A percentile compares a stretch with the other conserved stretches of the same genome.
Evolutionary conservation across 2,888 invertebrate genomes (phyloP).

Genomic region (Dastarcus helophoroides): DNA sequence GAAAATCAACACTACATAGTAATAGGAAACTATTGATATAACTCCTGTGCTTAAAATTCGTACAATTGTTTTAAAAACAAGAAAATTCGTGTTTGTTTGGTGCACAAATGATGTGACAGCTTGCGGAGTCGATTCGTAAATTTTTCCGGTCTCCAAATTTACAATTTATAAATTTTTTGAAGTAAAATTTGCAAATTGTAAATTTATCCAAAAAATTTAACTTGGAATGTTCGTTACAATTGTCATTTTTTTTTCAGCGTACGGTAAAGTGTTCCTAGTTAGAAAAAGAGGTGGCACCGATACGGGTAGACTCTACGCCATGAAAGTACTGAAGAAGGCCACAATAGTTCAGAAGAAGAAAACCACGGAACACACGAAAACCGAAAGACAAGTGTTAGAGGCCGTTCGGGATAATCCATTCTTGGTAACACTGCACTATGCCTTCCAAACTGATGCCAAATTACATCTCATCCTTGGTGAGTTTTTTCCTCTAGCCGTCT

Average conservation of each 20-base stretch:
- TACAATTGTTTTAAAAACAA: too few relatives aligned
- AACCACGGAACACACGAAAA: constrained; percentile 93
- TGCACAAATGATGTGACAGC: too few relatives aligned
- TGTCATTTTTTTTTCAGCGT: constrained; percentile 51
- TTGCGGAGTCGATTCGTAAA: too few relatives aligned
- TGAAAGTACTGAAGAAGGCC: constrained; percentile 96
- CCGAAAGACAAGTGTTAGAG: constrained; percentile 93
- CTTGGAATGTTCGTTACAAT: constrained; percentile 2
- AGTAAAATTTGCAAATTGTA: too few relatives aligned
- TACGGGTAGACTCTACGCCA: constrained; percentile 85
- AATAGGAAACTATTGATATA: too few relatives aligned
- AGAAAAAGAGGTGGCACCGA: constrained; percentile 81
- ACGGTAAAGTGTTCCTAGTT: constrained; percentile 93
- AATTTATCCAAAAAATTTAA: too few relatives aligned
- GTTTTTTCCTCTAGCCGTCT: too few relatives aligned
- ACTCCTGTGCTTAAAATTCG: too few relatives aligned
- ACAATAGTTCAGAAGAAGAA: constrained; percentile 90
- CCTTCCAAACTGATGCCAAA: constrained; percentile 96
- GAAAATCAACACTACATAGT: too few relatives aligned
- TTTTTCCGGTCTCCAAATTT: too few relatives aligned
- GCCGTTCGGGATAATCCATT: constrained; percentile 91
- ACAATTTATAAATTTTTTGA: too few relatives aligned
- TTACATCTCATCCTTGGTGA: constrained; percentile 92
- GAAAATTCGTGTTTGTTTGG: too few relatives aligned
- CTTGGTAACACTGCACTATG: constrained; percentile 93